Evolutionary conservation across 2,797 vertebrate genomes (phyloP).

Genomic region (Apogon hyalosoma): DNA sequence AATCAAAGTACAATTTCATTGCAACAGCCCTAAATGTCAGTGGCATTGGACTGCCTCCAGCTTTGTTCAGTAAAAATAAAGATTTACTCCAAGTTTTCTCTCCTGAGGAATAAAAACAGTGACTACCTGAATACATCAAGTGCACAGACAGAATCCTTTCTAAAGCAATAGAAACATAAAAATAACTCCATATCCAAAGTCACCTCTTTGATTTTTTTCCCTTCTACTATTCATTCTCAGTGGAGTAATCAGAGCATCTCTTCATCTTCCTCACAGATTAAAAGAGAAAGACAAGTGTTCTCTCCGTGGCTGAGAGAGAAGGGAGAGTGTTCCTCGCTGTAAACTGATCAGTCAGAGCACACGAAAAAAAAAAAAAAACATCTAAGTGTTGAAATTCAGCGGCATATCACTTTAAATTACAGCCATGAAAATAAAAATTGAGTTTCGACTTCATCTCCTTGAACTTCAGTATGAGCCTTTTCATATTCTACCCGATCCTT

Average conservation of each 20-base stretch:
- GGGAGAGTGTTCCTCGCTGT: conserved; percentile 30
- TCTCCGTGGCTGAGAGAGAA: conserved; percentile 9
- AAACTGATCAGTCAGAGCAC: conserved; percentile 55
- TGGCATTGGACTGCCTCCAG: conserved; percentile 3
- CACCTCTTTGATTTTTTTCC: conserved; percentile 28
- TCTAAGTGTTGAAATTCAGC: conserved; percentile 53
- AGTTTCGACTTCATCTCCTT: conserved; percentile 69
- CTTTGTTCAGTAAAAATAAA: conserved; percentile 7
- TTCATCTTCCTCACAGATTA: conserved; percentile 53
- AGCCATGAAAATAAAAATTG: conserved; percentile 58
- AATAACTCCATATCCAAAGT: conserved; percentile 54
- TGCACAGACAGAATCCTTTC: conserved; percentile 35
- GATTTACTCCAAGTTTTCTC: conserved; percentile 37
- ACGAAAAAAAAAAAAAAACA: conserved; percentile 37
- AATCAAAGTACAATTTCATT: neutral
- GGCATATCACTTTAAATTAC: conserved; percentile 57
- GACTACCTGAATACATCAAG: conserved; percentile 32
- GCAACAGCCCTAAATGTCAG: neutral
- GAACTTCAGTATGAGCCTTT: conserved; percentile 66
- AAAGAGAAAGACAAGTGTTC: conserved; percentile 52
- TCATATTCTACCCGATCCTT: conserved; percentile 54
- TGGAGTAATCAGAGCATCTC: conserved; percentile 54
- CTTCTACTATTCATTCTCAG: conserved; percentile 28
- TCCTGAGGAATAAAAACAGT: conserved; percentile 41
- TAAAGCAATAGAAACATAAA: conserved; percentile 36